Evolutionary conservation across 2,888 invertebrate genomes (phyloP), one percentile per base, ranked within the genome.

Genomic region (Hyposoter didymator): DNA sequence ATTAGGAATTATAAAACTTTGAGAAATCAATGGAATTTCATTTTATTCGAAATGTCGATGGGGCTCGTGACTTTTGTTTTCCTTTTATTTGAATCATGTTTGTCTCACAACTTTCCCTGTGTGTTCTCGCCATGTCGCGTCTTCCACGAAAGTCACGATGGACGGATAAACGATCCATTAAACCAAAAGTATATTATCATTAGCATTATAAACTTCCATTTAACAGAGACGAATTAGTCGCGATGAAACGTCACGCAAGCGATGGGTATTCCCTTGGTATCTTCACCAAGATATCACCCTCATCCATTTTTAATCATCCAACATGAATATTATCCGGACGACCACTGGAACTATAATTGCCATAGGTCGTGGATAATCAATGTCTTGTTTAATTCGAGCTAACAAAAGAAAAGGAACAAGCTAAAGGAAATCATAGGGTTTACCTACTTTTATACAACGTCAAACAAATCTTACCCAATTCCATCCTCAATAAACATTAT

Each of bases 71-170:
- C 66, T 72, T 66, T 72, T 35, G 52, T 52, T 35, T 49, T 72
- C 28, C 39, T 19, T 66, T 52, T 45, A n/a, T 72, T 35, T 35
- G 14, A 39, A 52, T 52, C 12, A 35, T 45, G 6, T 74, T 28
- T 52, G 73, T 79, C 66, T 49, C 14, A n/a, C 59, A 55, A 73
- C 12, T 67, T 59, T 55, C 66, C 59, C 73, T 45, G 67, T 73
- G 59, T 28, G 70, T 79, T 72, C 70, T 72, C 79, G 72, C 72
- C 62, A 45, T 70, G 78, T 82, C 59, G 84, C 78, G 86, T 87
- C 84, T 84, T 87, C 84, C 84, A 87, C 69, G 55, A 78, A 73
- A 45, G 69, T 47, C 79, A 66, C 73, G 79, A 83, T 79, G 70
- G 39, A 79, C 66, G 82, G 28, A 84, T 78, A 78, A 82, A 79